A percentile compares a stretch with the other conserved stretches of the same genome.
Conservation (phyloP, 2,797 vertebrate species). For the Brotula barbata region DNA sequence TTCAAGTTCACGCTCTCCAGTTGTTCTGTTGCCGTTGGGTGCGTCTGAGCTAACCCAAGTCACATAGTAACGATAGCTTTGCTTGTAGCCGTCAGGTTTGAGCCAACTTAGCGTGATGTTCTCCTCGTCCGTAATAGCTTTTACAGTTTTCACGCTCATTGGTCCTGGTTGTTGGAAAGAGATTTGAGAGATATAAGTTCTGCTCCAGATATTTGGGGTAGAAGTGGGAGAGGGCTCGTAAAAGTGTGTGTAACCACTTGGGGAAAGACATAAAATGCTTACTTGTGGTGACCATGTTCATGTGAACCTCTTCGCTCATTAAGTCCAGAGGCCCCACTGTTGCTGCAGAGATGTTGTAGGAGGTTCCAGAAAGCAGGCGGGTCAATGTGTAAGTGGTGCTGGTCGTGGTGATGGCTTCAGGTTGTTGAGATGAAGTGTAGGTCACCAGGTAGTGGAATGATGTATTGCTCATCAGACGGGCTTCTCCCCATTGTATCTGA, state of each 20-base stretch:
- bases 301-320: conserved; percentile 49
- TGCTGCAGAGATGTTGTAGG: conserved; percentile 65
- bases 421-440: neutral
- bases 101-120: conserved; percentile 34
- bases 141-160: conserved; percentile 27
- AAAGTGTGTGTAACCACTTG: neutral
- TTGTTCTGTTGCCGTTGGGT: accelerated
- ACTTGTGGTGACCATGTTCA: conserved; percentile 67
- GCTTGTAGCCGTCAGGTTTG: conserved; percentile 29
- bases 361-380: conserved; percentile 66
- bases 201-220: neutral
- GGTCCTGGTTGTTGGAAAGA: conserved; percentile 55
- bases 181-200: conserved; percentile 4
- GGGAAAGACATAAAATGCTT: conserved; percentile 50
- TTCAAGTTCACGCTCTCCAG: accelerated
- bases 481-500: conserved; percentile 49
- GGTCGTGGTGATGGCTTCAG: accelerated
- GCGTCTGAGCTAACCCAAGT: conserved; percentile 9
- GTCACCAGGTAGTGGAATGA: conserved; percentile 58
- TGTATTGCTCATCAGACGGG: conserved; percentile 50
- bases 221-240: neutral
- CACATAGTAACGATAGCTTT: conserved; percentile 55
- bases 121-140: neutral
- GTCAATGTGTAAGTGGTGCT: conserved; percentile 33
- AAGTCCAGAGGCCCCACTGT: conserved; percentile 59